Base-by-base conservation (phyloP, 2,888 invertebrate species). In the Lasioglossum leucozonium region DNA sequence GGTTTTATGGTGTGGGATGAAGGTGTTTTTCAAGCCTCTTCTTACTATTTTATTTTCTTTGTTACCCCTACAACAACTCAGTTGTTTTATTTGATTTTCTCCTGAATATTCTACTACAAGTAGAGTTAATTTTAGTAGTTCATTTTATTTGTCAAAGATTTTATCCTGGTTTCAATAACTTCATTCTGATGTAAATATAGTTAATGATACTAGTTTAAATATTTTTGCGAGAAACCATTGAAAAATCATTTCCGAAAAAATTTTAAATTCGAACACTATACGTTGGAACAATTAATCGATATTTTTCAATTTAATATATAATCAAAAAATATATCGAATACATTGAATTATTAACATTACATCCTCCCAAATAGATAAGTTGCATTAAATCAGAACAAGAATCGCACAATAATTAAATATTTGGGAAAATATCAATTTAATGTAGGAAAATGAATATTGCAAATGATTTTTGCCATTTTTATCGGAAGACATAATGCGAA, bases 1-100 rank as follows among this genome's bases (percentile, higher is more conserved):
- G 94, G n/a, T 11, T 30, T n/a, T 16, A 30, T 30, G 18, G 4
- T 18, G 34, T 10, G 18, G 10, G 65, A 34, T 37, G 34, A 8
- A 65, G 65, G 65, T 18, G 30, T 65, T 65, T 37, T 30, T 65
- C 34, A 65, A 26, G 22, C 18, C 65, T 37, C 34, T 18, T 8
- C 65, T 65, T 30, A 65, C 34, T 10, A 34, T 37, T 65, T 34
- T 65, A 37, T 65, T 65, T 65, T 37, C 34, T 18, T 34, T 22
- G 22, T 65, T 8, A 10, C 0, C 10, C 6, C 8, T 4, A 18
- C 18, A 3, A 58, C 5, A 26, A 30, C 11, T 16, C 16, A 2
- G 16, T 13, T 6, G 16, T 62, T 30, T 62, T 16, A 30, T 62
- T 16, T 62, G 5, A 26, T 26, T 62, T 62, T 62, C 16, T 62